Evolutionary conservation across 1,140 invertebrate species (phyloP).

Genomic region (Ceratoteleas bidentatus): DNA sequence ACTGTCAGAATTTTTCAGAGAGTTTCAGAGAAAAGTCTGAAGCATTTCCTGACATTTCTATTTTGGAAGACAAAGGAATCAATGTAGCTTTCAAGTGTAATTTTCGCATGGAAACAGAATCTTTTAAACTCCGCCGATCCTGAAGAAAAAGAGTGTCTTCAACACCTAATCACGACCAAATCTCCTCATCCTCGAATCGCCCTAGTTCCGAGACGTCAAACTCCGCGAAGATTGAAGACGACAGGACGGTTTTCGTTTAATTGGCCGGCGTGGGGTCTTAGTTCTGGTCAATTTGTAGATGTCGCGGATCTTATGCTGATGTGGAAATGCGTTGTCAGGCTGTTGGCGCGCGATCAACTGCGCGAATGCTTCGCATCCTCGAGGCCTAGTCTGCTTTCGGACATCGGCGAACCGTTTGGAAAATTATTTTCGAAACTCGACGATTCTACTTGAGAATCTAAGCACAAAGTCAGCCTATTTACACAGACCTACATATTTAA

Average conservation of each 20-base stretch:
- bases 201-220: slow-evolving; percentile 36
- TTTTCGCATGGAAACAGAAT: background rate
- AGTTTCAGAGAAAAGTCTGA: no score
- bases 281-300: slow-evolving; percentile 64
- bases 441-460: background rate
- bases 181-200: background rate
- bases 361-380: slow-evolving; percentile 54
- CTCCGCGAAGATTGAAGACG: slow-evolving; percentile 43
- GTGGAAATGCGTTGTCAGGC: slow-evolving; percentile 61
- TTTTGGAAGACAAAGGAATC: no score
- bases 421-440: slow-evolving; percentile 49
- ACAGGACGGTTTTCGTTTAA: slow-evolving; percentile 55
- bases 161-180: no score
- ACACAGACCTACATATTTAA: no score
- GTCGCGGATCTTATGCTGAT: slow-evolving; percentile 64
- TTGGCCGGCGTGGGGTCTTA: slow-evolving; percentile 55
- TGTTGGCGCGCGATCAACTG: slow-evolving; percentile 58
- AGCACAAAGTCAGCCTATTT: no score
- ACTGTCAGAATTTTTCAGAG: no score
- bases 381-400: slow-evolving; percentile 60
- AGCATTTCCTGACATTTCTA: no score
- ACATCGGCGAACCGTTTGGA: slow-evolving; percentile 20
- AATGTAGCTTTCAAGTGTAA: no score
- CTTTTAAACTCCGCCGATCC: background rate
- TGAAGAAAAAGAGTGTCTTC: no score